phyloP scores from a whole-genome alignment of 2,113 vertebrate species.

The Crypturellus undulatus region DNA sequence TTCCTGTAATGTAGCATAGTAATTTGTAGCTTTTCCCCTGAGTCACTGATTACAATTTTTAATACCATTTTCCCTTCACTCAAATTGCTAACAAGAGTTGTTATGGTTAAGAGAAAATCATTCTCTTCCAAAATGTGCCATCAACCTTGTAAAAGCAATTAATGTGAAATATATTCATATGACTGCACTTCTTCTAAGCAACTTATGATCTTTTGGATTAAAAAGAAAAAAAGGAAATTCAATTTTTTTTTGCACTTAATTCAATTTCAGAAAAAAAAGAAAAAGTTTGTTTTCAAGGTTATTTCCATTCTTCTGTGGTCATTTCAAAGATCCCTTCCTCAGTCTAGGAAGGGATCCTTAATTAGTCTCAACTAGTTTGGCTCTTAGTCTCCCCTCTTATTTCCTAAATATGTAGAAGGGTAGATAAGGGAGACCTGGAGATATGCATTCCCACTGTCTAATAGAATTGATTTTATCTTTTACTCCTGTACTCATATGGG shows the following conservation, averaged over 20 bases:
- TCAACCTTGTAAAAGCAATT: constrained; percentile 28
- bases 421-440: background rate
- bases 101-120: background rate
- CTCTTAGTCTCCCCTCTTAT: background rate
- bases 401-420: background rate
- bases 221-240: background rate
- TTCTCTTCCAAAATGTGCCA: background rate
- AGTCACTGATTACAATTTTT: constrained; percentile 11
- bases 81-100: background rate
- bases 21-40: background rate
- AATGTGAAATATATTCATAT: background rate
- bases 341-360: background rate
- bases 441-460: rapidly evolving
- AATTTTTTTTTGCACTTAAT: background rate
- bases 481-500: background rate
- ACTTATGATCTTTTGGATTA: background rate
- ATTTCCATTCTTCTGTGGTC: background rate
- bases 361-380: background rate
- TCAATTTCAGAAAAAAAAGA: background rate
- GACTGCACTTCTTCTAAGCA: background rate
- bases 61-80: background rate
- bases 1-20: background rate
- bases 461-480: background rate
- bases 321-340: background rate
- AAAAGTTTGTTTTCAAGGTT: background rate